Evolutionary conservation across 23 tunicate genomes (phyloP).

Genomic region (Styela clava): DNA sequence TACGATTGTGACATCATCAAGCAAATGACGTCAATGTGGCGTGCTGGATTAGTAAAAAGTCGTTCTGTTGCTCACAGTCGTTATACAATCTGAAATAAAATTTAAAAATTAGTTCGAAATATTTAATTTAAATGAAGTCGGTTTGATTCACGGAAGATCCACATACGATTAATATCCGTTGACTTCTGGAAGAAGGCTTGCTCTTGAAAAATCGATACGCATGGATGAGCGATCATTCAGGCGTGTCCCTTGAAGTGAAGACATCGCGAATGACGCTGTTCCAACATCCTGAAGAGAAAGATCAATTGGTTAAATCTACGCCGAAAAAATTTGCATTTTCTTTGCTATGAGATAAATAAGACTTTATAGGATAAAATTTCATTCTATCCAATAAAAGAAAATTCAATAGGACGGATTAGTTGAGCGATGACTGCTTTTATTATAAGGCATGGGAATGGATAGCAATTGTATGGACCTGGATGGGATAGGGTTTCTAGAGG

Average conservation of each 20-base stretch:
- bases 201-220: slow-evolving; percentile 73
- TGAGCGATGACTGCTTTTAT: too few relatives aligned
- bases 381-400: neutral
- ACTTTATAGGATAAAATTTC: too few relatives aligned
- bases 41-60: neutral
- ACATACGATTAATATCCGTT: slow-evolving; percentile 26
- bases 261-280: slow-evolving; percentile 55
- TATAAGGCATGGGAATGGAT: too few relatives aligned
- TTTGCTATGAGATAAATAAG: too few relatives aligned
- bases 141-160: too few relatives aligned
- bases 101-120: too few relatives aligned
- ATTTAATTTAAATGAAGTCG: too few relatives aligned
- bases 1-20: neutral
- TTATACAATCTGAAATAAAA: neutral
- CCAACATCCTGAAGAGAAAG: slow-evolving; percentile 37
- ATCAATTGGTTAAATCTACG: neutral
- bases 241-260: slow-evolving; percentile 66
- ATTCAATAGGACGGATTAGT: too few relatives aligned
- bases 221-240: slow-evolving; percentile 48
- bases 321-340: neutral
- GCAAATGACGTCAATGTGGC: neutral
- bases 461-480: too few relatives aligned
- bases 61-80: neutral
- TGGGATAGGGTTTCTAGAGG: too few relatives aligned
- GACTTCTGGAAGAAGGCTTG: slow-evolving; percentile 51